Evolutionary conservation across 2,797 vertebrate genomes (phyloP).

Genomic region (Darevskia mixta): DNA sequence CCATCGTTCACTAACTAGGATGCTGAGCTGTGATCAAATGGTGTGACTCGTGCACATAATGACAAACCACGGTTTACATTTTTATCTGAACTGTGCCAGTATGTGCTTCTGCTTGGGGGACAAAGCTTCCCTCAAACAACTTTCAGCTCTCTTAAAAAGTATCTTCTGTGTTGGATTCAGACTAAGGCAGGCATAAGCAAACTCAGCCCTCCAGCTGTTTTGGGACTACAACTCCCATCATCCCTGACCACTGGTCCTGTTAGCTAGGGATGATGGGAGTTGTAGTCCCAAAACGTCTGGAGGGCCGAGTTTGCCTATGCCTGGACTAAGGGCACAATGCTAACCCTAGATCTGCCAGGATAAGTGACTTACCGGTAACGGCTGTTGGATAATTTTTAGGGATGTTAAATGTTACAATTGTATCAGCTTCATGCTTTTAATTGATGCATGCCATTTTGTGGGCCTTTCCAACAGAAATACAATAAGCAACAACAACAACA

Average conservation of each 20-base stretch:
- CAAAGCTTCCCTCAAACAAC: background rate
- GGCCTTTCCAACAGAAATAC: background rate
- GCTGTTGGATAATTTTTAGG: background rate
- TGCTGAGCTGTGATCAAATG: background rate
- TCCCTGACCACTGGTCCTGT: too few species aligned
- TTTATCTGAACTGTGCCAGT: background rate
- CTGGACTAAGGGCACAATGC: too few species aligned
- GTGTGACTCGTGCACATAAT: background rate
- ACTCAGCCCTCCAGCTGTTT: too few species aligned
- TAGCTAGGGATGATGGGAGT: too few species aligned
- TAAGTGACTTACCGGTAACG: background rate
- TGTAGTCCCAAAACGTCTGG: too few species aligned
- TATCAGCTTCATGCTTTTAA: background rate
- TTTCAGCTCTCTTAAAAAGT: background rate
- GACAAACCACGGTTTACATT: background rate
- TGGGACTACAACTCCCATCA: too few species aligned
- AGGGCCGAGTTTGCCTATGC: too few species aligned
- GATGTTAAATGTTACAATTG: background rate
- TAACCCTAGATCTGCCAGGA: too few species aligned
- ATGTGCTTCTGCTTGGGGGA: background rate
- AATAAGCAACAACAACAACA: background rate
- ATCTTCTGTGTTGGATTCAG: background rate
- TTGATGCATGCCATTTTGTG: background rate
- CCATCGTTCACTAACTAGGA: background rate
- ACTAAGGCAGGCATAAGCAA: background rate